These are phyloP conservation scores for Agrypnia vestita DNA, from an alignment of 1,140 invertebrate genomes.

Conservation along the genomic window DNA sequence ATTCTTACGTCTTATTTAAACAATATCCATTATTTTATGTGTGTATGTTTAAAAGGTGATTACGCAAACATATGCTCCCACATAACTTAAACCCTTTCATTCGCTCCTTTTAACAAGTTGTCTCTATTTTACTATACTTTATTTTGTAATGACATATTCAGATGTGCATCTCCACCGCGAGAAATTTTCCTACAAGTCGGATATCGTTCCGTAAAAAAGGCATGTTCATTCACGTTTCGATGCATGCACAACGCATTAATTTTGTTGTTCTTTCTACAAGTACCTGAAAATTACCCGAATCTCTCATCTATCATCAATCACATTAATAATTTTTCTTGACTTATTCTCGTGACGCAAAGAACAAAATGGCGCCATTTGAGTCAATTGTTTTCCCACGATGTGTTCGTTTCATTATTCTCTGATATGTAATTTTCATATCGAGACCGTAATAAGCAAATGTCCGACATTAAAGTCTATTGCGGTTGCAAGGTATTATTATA, in stretches of 20 bases:
- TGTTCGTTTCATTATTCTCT: slow-evolving; percentile 11
- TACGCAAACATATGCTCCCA: too few species aligned
- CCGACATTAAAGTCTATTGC: slow-evolving; percentile 19
- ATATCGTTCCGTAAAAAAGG: not conserved
- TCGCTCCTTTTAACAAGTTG: too few species aligned
- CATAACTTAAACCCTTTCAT: too few species aligned
- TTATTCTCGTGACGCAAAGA: slow-evolving; percentile 8
- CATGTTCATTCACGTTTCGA: not conserved
- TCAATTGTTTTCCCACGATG: slow-evolving; percentile 33
- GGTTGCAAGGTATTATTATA: not conserved
- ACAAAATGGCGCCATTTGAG: not conserved
- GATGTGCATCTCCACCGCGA: too few species aligned
- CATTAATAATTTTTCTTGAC: not conserved
- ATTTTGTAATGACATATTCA: too few species aligned
- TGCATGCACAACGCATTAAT: too few species aligned
- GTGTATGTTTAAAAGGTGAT: too few species aligned
- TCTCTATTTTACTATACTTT: too few species aligned
- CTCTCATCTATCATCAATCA: not conserved
- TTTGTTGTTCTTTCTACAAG: not conserved
- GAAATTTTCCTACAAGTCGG: too few species aligned
- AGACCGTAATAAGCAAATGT: slow-evolving; percentile 28
- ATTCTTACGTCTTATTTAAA: too few species aligned
- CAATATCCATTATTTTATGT: too few species aligned
- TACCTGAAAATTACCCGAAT: not conserved
- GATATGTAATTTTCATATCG: slow-evolving; percentile 32